These are phyloP conservation scores for Matsumurasca onukii DNA, from an alignment of 1,140 invertebrate species.

Conservation along the genomic window DNA sequence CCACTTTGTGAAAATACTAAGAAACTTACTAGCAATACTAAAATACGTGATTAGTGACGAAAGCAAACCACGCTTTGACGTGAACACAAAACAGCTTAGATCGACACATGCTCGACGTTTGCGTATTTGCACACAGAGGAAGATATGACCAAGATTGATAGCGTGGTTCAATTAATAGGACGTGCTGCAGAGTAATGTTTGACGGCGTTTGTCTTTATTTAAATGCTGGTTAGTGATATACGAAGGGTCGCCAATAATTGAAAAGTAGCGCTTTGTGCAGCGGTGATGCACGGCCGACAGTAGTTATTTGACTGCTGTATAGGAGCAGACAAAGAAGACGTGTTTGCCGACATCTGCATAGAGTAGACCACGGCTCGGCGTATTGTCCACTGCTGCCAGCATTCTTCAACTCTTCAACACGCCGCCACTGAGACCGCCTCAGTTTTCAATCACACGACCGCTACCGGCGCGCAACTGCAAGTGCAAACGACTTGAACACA, in stretches of 20 bases:
- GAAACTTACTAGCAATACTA: too few species aligned
- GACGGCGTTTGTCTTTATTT: conserved; percentile 3
- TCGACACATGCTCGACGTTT: too few species aligned
- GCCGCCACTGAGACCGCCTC: too few species aligned
- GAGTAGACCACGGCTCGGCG: conserved; percentile 16
- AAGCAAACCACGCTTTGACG: too few species aligned
- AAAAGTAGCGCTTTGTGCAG: conserved; percentile 16
- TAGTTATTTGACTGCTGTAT: conserved; percentile 21
- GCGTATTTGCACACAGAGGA: too few species aligned
- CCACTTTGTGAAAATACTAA: too few species aligned
- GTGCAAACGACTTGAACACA: too few species aligned
- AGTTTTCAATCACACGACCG: too few species aligned
- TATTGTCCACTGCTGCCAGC: conserved; percentile 11
- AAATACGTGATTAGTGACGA: too few species aligned
- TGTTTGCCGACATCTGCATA: conserved; percentile 18
- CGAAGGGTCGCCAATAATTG: conserved; percentile 20
- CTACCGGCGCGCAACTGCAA: too few species aligned
- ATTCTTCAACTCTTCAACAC: conserved; percentile 14
- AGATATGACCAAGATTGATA: conserved; percentile 16
- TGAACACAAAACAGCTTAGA: too few species aligned
- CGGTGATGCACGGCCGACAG: conserved; percentile 3
- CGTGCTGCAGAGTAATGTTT: conserved; percentile 6
- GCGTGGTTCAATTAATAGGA: conserved; percentile 21
- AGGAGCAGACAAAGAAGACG: conserved; percentile 6
- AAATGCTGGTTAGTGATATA: conserved; percentile 15